Evolutionary conservation across 2,888 invertebrate genomes (phyloP).

Genomic region (Protodeltote pygarga): DNA sequence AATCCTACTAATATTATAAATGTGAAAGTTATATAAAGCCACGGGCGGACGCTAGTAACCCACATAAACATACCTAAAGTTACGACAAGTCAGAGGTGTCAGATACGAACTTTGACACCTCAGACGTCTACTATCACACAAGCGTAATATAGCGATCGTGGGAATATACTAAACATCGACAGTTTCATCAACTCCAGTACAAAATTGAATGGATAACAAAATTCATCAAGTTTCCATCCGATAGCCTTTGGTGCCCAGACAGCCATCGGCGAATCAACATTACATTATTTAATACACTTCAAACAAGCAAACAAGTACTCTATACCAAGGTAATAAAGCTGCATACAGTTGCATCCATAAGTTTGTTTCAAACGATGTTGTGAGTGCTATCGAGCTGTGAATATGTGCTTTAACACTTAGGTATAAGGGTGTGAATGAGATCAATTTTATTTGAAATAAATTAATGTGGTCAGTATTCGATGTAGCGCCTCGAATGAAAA

Average conservation of each 20-base stretch:
- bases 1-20: too few relatives aligned
- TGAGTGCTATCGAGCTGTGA: slow-evolving; percentile 2
- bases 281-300: slow-evolving; percentile 1
- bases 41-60: too few relatives aligned
- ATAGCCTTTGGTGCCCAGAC: slow-evolving; percentile 46
- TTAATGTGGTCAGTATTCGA: slow-evolving; percentile 35
- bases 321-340: slow-evolving; percentile 9
- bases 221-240: slow-evolving; percentile 35
- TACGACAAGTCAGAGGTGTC: too few relatives aligned
- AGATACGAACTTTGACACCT: too few relatives aligned
- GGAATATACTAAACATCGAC: too few relatives aligned
- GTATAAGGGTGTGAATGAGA: not conserved
- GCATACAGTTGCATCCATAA: not conserved
- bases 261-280: slow-evolving; percentile 34
- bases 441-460: slow-evolving; percentile 13
- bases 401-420: slow-evolving; percentile 16
- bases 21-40: too few relatives aligned
- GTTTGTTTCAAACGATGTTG: slow-evolving; percentile 4
- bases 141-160: too few relatives aligned
- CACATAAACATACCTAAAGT: too few relatives aligned
- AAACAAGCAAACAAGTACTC: slow-evolving; percentile 20
- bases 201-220: slow-evolving; percentile 38
- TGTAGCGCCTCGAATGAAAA: slow-evolving; percentile 38
- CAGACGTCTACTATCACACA: too few relatives aligned
- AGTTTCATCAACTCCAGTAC: slow-evolving; percentile 20